A percentile compares a stretch with the other conserved stretches of the same genome.
Evolutionary conservation across 2,113 vertebrate genomes (phyloP).

Genomic region (Leucoraja erinaceus): DNA sequence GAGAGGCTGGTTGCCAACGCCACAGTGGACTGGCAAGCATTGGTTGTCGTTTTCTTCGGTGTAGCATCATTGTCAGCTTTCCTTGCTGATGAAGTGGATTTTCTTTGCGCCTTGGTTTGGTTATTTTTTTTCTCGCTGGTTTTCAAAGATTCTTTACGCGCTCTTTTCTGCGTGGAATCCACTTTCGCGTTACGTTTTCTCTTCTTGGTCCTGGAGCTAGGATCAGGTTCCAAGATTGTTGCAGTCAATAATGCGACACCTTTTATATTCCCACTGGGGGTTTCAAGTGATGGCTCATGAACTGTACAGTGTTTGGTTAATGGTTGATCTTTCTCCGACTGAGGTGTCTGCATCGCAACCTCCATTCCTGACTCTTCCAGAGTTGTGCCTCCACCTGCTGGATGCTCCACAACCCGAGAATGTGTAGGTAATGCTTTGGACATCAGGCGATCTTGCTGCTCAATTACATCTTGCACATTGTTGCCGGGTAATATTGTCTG

Average conservation of each 20-base stretch:
- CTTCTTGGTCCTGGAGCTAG: conserved; percentile 44
- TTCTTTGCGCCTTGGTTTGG: conserved; percentile 41
- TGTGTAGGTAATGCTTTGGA: conserved; percentile 37
- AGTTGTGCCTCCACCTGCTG: conserved; percentile 43
- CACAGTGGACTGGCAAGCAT: not conserved
- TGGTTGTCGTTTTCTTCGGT: conserved; percentile 40
- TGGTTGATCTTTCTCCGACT: conserved; percentile 34
- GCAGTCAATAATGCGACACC: conserved; percentile 23
- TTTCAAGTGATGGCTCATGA: conserved; percentile 48
- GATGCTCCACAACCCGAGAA: conserved; percentile 22
- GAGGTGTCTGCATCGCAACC: conserved; percentile 28
- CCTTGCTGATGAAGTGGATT: conserved; percentile 26
- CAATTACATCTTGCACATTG: conserved; percentile 39
- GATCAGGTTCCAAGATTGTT: not conserved
- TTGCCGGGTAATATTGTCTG: conserved; percentile 39
- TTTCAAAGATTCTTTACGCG: conserved; percentile 50
- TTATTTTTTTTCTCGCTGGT: conserved; percentile 41
- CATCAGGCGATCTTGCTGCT: conserved; percentile 20
- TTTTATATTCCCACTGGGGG: conserved; percentile 45
- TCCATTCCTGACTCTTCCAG: conserved; percentile 43
- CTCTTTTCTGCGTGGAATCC: conserved; percentile 50
- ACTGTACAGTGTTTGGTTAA: conserved; percentile 41
- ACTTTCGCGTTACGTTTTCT: conserved; percentile 47
- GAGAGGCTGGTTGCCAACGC: conserved; percentile 68
- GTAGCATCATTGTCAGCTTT: conserved; percentile 40